Evolutionary conservation across 2,797 vertebrate genomes (phyloP).

Genomic region (Chaenodraco wilsoni): DNA sequence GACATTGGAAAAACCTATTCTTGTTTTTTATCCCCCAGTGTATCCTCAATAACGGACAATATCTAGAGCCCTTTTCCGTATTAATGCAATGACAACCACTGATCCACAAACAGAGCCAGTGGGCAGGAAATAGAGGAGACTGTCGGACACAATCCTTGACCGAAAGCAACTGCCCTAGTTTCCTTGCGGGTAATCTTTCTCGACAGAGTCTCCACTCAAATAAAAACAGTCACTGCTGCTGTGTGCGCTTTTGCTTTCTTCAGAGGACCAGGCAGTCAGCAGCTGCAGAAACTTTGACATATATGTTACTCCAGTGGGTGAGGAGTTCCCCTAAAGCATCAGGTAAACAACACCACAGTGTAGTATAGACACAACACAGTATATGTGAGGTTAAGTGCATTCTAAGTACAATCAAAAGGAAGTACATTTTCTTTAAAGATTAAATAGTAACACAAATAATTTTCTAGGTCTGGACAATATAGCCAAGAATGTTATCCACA

Average conservation of each 20-base stretch:
- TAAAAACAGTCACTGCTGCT: conserved; percentile 10
- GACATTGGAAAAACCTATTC: conserved; percentile 37
- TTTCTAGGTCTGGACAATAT: too few relatives aligned
- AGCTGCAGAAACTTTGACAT: conserved; percentile 21
- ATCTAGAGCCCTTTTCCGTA: background rate
- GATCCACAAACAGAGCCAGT: conserved; percentile 29
- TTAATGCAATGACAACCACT: conserved; percentile 4
- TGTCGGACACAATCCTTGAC: conserved; percentile 50
- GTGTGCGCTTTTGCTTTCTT: conserved; percentile 25
- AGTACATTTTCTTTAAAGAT: background rate
- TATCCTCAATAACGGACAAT: conserved; percentile 1
- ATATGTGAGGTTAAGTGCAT: background rate
- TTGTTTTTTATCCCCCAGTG: background rate
- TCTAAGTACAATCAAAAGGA: background rate
- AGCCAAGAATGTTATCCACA: too few relatives aligned
- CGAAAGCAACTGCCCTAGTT: conserved; percentile 58
- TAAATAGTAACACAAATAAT: background rate
- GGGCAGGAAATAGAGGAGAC: conserved; percentile 1
- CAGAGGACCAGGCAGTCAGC: conserved; percentile 1
- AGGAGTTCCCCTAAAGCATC: conserved; percentile 20
- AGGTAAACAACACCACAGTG: conserved; percentile 24
- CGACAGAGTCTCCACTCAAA: conserved; percentile 48
- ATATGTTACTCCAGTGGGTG: conserved; percentile 14
- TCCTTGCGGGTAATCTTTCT: conserved; percentile 54
- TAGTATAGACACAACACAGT: background rate